phyloP scores from a whole-genome alignment of 2,797 vertebrate species.

The Tinamus major region DNA sequence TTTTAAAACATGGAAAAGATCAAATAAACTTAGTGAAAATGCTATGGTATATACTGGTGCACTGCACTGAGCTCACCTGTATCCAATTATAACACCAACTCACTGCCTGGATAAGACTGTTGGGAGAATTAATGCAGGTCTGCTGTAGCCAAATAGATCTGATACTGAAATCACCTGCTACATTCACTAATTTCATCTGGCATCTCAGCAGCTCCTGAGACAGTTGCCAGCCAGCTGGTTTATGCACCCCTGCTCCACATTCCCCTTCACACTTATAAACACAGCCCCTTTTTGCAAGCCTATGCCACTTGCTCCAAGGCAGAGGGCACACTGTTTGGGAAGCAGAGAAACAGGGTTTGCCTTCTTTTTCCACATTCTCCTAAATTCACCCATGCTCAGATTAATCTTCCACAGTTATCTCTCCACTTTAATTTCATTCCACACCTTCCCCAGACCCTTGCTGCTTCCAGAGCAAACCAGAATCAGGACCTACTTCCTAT shows the following conservation, averaged over 20 bases:
- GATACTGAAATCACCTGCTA: rapidly evolving
- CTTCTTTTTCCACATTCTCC: neutral
- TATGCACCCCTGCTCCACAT: neutral
- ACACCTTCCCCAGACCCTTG: neutral
- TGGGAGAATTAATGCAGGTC: neutral
- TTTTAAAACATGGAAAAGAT: neutral
- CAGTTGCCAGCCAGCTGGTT: neutral
- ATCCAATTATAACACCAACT: rapidly evolving
- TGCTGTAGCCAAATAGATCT: rapidly evolving
- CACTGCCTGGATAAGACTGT: neutral
- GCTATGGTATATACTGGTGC: rapidly evolving
- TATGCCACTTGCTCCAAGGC: neutral
- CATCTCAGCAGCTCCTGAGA: neutral
- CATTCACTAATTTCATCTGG: rapidly evolving
- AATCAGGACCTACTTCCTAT: neutral
- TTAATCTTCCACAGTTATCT: neutral
- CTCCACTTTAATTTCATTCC: neutral
- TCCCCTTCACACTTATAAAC: neutral
- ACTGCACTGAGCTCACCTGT: neutral
- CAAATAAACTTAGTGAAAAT: neutral
- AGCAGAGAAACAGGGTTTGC: neutral
- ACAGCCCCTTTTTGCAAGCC: neutral
- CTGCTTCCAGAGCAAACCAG: neutral
- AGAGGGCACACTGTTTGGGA: neutral
- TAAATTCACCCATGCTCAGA: neutral